Base-by-base conservation (phyloP, 92 coral and sea anemone species). In the Zoanthus solanderi region DNA sequence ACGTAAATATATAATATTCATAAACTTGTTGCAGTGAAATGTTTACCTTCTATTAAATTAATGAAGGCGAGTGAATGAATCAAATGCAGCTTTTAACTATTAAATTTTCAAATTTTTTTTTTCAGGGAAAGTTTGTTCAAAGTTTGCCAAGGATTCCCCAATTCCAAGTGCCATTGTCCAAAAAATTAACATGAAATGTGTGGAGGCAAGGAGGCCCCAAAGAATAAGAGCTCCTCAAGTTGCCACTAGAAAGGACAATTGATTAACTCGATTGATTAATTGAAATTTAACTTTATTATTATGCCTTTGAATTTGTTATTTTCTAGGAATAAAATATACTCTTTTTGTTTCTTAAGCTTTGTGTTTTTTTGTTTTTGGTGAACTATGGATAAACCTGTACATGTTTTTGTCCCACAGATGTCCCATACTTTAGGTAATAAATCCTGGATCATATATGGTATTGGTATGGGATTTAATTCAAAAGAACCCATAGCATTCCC, bases 151-250 rank as follows among this genome's bases (percentile, higher is more conserved):
- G 79, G 79, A 47, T 75, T 47, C 79, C 47, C 61, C 56, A 12
- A 46, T 46, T 46, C 60, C 79, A 53, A 75, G 79, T 13, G 60
- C 37, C 47, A 29, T 77, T 12, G 11, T 31, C 7, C 82, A 28
- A 54, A 56, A 56, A 53, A 77, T 6, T 4, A 50, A 77, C 7
- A 29, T 30, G 44, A 54, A 77, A 52, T 14, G 82, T 31, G 60
- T 76, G 63, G 37, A 53, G 80, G 61, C 80, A 47, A 42, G 80
- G 80, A 53, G 80, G 80, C 80, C 80, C 63, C 54, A 76, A 76
- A 42, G 80, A 69, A 69, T 69, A 32, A 69, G 45, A 69, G 75
- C 75, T 69, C 74, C 47, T 10, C 47, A 67, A 67, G 72, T 29
- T 69, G 75, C 75, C 5, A 31, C 75, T 44, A 69, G 75, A 69